Evolutionary conservation across 2,113 vertebrate species (phyloP), one percentile per base, ranked within the genome.

Genomic region (Melozone crissalis): DNA sequence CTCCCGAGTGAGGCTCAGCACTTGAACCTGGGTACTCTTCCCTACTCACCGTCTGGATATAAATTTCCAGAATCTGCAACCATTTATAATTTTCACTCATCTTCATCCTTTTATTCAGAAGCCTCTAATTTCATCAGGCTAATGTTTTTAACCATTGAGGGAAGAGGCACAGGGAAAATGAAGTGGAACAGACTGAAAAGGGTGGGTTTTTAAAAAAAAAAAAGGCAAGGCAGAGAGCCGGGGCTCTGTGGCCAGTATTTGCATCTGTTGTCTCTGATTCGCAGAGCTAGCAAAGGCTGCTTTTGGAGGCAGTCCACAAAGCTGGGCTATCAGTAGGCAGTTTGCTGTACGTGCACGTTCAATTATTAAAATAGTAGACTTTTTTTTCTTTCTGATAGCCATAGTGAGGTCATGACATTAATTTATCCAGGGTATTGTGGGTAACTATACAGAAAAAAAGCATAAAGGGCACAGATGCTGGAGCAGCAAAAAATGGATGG

Each of bases 341-440:
- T 97, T 97, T 97, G 96, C 95, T 96, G 65, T 96, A 97, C 68
- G 86, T 69, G 13, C 87, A 85, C 88, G 90, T 97, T 98, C 97
- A 97, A 95, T 98, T 98, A 98, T 97, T 97, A 97, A 97, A 97
- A 97, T 94, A 95, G 89, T 97, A 63, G 66, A 96, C 89, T 33
- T 90, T 96, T 96, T 96, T 89, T 96, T 75, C 76, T 90, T 68
- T 97, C 96, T 97, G 97, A 97, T 97, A 97, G 96, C 79, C 90
- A 96, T 93, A 91, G 89, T 9, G 46, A 98, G 97, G 97, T 98
- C 97, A 91, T 76, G 94, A 97, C 97, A 97, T 98, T 97, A 97
- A 98, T 98, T 98, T 97, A 97, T 95, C 95, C 96, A 96, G 86
- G 88, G 96, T 96, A 96, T 96, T 97, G 92, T 98, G 95, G 96